Evolutionary conservation across 2,888 invertebrate species (phyloP), one percentile per base, ranked within the genome.

Genomic region (Drosophila ustulata): DNA sequence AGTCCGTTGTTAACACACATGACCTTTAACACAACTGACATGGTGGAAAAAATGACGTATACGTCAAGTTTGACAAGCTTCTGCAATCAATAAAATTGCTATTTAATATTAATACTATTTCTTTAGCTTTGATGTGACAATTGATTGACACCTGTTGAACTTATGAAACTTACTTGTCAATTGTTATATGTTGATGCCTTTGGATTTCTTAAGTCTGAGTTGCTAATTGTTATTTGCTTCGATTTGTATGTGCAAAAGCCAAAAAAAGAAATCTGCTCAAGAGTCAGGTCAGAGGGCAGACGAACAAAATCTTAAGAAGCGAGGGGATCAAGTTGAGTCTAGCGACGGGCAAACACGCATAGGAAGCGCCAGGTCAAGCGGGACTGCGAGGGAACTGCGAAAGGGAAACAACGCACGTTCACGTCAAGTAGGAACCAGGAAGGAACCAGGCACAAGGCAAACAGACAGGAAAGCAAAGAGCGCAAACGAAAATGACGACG

Each of bases 361-460:
- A 68, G 56, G 45, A 73, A 34, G 64, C 58, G 68, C 46, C 77
- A 66, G 61, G 50, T 58, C 58, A 49, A 34, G 70, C 61, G 57
- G 23, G 30, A 25, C 23, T 30, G n/a, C n/a, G 25, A 43, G 25
- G 8, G 18, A 18, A 18, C 18, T 18, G 18, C 18, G 18, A 70
- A 55, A 56, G 69, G 88, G 88, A 88, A 86, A 89, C 88, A 80
- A 72, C 77, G 82, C 80, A 85, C 88, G 88, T 89, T 79, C 61
- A 87, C 66, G 89, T 79, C 67, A 71, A 89, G 82, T 89, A 89
- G 88, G 89, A 85, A 82, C 79, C 76, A 76, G 82, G 82, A 82
- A 82, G 71, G 75, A 76, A 75, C 61, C 73, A 70, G 73, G 80
- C 79, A 64, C 79, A 80, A 82, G 67, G 82, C 78, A 71, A 80